Evolutionary conservation across 2,888 invertebrate genomes (phyloP), one percentile per base, ranked within the genome.

Genomic region (Dorcus parallelipipedus): DNA sequence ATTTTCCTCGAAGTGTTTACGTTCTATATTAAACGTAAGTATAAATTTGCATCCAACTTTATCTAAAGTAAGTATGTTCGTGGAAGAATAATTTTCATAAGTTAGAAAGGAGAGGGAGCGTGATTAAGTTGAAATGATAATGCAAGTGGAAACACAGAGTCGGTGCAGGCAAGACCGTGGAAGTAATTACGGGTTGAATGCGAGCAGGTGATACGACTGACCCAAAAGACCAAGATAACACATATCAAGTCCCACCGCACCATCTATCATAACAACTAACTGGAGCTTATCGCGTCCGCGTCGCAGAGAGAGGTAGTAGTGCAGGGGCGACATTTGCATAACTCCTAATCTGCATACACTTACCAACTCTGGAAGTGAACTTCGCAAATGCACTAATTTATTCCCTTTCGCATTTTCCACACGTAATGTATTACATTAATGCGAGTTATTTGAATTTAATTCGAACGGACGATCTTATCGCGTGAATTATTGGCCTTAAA

Each of bases 321-420:
- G 69, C 69, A 68, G 64, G 20, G 20, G 60, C 64, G 67, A 65
- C 67, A 73, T 73, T 73, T 73, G 72, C 73, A 73, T 73, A 73
- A 72, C 69, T 73, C 72, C 70, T 72, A 73, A 73, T 73, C 72
- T 72, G 71, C 73, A 72, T 73, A 71, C 69, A 69, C 70, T 72
- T 71, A 67, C 67, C 62, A 45, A 45, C 45, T 45, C 45, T 45
- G 45, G 45, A 45, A 45, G 23, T 23, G 20, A 45, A 45, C 45
- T 45, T 45, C 9, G 45, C 45, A 45, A 45, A 45, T 45, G 45
- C 45, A 45, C 45, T 45, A 45, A 45, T 45, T 45, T 45, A 45
- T 45, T 45, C 45, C 45, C 23, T 45, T 45, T 45, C 7, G 45
- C 45, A 45, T 45, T 45, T 45, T 45, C 45, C 23, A 45, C 45